Evolutionary conservation across 2,113 vertebrate species (phyloP).

Genomic region (Halichoerus grypus): DNA sequence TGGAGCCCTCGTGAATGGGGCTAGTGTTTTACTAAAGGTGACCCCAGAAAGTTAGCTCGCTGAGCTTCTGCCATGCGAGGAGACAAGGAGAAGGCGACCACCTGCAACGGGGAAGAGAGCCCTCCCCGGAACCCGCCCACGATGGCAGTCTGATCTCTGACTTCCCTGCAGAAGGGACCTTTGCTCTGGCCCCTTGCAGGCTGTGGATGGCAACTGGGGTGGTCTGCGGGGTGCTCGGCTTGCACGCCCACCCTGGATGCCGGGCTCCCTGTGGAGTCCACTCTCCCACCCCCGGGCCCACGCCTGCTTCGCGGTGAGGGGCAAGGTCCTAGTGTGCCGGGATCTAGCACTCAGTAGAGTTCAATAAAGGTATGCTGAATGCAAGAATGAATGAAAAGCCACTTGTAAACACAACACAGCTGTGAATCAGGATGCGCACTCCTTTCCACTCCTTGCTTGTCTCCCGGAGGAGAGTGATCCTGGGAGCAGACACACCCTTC

Average conservation of each 20-base stretch:
- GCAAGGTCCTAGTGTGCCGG: neutral
- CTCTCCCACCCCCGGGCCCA: too few species aligned
- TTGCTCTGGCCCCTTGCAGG: neutral
- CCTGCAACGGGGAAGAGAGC: too few species aligned
- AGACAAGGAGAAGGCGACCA: neutral
- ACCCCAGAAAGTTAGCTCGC: neutral
- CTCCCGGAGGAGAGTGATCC: neutral
- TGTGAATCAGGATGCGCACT: neutral
- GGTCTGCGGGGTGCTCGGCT: neutral
- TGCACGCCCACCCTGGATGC: fast-evolving
- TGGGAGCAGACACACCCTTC: neutral
- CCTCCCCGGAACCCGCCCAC: fast-evolving
- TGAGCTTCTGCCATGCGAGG: neutral
- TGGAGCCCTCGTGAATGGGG: neutral
- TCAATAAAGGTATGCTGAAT: neutral
- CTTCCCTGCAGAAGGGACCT: neutral
- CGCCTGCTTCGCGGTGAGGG: neutral
- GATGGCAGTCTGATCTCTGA: neutral
- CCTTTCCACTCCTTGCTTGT: neutral
- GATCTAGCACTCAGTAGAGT: neutral
- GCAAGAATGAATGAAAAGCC: neutral
- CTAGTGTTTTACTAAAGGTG: neutral
- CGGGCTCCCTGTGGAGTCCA: neutral
- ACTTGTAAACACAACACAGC: fast-evolving
- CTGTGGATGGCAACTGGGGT: neutral